phyloP scores from a whole-genome alignment of 2,797 vertebrate genomes.

The Acridotheres tristis region DNA sequence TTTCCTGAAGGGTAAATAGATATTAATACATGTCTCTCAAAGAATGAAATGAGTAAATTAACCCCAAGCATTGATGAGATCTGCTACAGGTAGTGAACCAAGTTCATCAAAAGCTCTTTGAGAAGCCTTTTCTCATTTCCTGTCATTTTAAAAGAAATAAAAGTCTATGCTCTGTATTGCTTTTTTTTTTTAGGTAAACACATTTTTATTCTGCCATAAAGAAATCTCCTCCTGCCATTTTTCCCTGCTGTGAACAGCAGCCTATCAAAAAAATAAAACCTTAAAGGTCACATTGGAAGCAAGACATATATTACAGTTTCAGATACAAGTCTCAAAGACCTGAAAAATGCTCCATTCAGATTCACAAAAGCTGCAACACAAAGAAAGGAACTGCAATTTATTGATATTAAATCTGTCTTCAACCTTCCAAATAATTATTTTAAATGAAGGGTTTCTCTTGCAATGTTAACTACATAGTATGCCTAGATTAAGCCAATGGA shows the following conservation, averaged over 20 bases:
- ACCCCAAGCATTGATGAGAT: background rate
- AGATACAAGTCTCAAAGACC: background rate
- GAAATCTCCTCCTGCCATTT: conserved; percentile 39
- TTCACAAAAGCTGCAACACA: conserved; percentile 1
- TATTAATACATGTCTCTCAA: background rate
- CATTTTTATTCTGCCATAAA: conserved; percentile 46
- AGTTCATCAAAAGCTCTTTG: background rate
- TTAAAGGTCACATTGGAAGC: conserved; percentile 58
- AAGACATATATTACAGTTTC: background rate
- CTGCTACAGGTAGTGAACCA: background rate
- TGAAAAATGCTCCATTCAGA: conserved; percentile 7
- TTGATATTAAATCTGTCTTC: conserved; percentile 3
- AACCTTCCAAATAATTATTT: background rate
- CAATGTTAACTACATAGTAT: background rate
- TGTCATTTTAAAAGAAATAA: conserved; percentile 30
- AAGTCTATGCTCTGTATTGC: background rate
- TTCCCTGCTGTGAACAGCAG: conserved; percentile 41
- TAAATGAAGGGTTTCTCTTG: background rate
- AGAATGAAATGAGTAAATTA: conserved; percentile 3
- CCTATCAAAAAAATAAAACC: conserved; percentile 31
- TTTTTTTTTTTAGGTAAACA: conserved; percentile 47
- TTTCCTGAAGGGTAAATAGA: background rate
- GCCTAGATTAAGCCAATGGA: background rate
- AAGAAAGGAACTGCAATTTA: background rate
- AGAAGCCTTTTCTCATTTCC: conserved; percentile 11